Evolutionary conservation across 2,797 vertebrate species (phyloP), one percentile per base, ranked within the genome.

Genomic region (Chaenodraco wilsoni): DNA sequence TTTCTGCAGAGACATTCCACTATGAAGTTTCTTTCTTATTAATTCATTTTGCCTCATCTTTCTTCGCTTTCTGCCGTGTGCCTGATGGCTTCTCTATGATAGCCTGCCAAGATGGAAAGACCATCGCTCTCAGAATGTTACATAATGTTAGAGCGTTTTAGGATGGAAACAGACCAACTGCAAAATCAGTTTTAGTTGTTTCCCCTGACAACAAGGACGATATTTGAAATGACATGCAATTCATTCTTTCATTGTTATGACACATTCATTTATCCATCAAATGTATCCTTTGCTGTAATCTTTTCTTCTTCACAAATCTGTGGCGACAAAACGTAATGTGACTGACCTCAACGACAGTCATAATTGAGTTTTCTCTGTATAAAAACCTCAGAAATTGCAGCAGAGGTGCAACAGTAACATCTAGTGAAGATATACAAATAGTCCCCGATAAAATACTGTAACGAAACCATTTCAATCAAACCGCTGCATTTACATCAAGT

Each of bases 171-270:
- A 64, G 41, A 65, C 17, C 17, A 64, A 63, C 49, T 50, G 68
- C 40, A 46, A 65, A 52, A 78, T 71, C 64, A 14, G 4, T 64
- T 75, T 52, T 16, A 11, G 3, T 61, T 70, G 41, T 74, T 74
- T 75, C 61, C 46, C 48, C 17, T 59, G 59, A 73, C 56, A 12
- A 73, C 63, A 31, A 63, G 52, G 69, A 78, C 57, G 68, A 75
- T 67, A 43, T 55, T 43, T 52, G 9, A 66, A 54, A 65, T 55
- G 7, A 58, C 31, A 16, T 40, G 9, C 45, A 65, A 56, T 31
- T 50, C 3, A 9, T 45, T 37, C 33, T 7, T 37, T 37, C 14
- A 19, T 58, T 40, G 13, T 71, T 49, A n/a, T 33, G 0, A 33
- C 56, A 44, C 8, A 23, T 46, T 69, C 0, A 41, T 71, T 50